Base-by-base conservation (phyloP, 2,797 vertebrate species). In the Tokudaia muenninki region DNA sequence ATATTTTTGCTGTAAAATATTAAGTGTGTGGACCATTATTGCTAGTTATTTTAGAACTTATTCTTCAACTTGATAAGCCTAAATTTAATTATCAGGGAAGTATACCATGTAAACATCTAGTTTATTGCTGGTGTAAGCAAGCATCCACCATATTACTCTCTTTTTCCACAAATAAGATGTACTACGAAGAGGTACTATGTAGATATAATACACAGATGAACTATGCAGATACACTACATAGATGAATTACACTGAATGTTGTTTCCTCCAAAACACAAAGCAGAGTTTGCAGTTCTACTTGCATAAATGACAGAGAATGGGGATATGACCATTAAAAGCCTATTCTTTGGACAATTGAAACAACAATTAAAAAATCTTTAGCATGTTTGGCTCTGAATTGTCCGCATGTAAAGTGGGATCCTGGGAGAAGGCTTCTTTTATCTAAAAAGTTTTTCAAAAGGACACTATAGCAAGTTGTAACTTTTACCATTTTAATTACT, bases 381-480 rank as follows among this genome's bases (percentile, higher is more conserved):
- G 5, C 3, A 11, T 11, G 0, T 44, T 17, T 77, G 12, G 1
- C 55, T 91, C 52, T 75, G 24, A 29, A 77, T 37, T 75, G 1
- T 80, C 13, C 57, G 11, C 61, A 93, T 47, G 16, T 70, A 96
- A 94, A 70, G 70, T 92, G 91, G 12, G 19, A 81, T 77, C 11
- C 10, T 50, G 4, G 67, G 67, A 70, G 50, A 61, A 96, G 86
- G 3, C 3, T 47, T 87, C 0, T 37, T 87, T 88, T 93, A 41
- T 41, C 47, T 83, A 91, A 92, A 75, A 72, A 34, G 34, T 50
- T 91, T 67, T 8, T 70, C 13, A 94, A 95, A 95, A 67, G 13
- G 16, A 34, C 21, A 52, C 19, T 34, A 72, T 95, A 92, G 21
- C 4, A 59, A 95, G 22, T 4, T 44, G 0, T 50, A 47, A 81